A percentile compares a stretch with the other conserved stretches of the same genome.
phyloP scores from a whole-genome alignment of 2,888 invertebrate species.

The Tridacna gigas region DNA sequence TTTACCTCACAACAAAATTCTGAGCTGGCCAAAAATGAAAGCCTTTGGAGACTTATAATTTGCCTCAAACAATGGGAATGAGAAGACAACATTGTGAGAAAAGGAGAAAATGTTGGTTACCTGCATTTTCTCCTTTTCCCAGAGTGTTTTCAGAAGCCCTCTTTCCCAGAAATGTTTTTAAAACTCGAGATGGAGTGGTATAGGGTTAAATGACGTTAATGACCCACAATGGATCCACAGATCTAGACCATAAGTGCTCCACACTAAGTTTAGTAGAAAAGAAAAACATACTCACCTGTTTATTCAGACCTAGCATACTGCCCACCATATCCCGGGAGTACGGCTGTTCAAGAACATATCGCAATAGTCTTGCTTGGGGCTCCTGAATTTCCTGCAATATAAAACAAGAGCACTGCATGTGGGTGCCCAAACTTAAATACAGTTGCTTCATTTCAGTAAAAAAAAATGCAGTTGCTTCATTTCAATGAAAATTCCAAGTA shows the following conservation, averaged over 20 bases:
- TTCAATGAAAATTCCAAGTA: too few species aligned
- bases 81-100: not conserved
- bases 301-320: constrained; percentile 96
- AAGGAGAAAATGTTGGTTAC: not conserved
- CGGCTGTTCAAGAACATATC: constrained; percentile 96
- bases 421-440: too few species aligned
- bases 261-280: not conserved
- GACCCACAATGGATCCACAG: not conserved
- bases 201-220: not conserved
- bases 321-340: constrained; percentile 98
- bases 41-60: too few species aligned
- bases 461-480: too few species aligned
- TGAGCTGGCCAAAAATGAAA: constrained; percentile 90
- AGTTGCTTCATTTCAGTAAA: too few species aligned
- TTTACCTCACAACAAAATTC: too few species aligned
- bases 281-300: constrained; percentile 88
- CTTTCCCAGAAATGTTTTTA: not conserved
- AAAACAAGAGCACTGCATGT: too few species aligned
- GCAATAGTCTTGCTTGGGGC: constrained; percentile 94
- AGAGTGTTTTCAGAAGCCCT: not conserved
- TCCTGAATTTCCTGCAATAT: constrained; percentile 89
- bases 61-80: not conserved
- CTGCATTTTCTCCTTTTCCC: not conserved
- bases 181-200: not conserved
- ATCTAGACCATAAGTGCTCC: not conserved